Evolutionary conservation across 2,113 vertebrate species (phyloP).

Genomic region (Mustela nigripes): DNA sequence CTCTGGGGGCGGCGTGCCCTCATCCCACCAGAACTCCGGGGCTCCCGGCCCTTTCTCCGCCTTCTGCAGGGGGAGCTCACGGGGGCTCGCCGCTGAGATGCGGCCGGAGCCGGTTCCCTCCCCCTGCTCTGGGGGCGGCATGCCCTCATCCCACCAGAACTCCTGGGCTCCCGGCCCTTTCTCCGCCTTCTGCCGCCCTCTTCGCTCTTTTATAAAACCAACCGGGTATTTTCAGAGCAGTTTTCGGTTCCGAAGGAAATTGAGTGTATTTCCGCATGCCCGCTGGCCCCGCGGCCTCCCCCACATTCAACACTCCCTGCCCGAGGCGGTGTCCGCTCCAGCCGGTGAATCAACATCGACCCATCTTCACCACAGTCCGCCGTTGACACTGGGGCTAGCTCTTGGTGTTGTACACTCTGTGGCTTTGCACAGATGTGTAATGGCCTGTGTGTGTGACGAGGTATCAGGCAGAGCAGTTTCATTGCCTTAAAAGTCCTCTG

Average conservation of each 20-base stretch:
- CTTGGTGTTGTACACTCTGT: accelerated
- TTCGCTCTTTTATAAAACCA: not conserved
- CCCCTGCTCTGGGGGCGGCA: too few species aligned
- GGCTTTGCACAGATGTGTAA: accelerated
- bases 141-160: accelerated
- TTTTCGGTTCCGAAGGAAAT: not conserved
- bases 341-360: accelerated
- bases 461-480: accelerated
- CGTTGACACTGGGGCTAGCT: accelerated
- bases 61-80: accelerated
- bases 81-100: not conserved
- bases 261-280: accelerated
- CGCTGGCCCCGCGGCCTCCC: too few species aligned
- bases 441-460: accelerated
- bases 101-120: too few species aligned
- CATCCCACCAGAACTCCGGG: accelerated
- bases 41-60: not conserved
- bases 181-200: not conserved
- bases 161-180: not conserved
- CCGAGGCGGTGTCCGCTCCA: accelerated
- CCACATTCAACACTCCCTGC: accelerated
- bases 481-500: accelerated
- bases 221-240: not conserved
- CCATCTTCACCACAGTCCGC: not conserved
- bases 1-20: too few species aligned